Evolutionary conservation across 2,888 invertebrate genomes (phyloP).

Genomic region (Philereme transversata): DNA sequence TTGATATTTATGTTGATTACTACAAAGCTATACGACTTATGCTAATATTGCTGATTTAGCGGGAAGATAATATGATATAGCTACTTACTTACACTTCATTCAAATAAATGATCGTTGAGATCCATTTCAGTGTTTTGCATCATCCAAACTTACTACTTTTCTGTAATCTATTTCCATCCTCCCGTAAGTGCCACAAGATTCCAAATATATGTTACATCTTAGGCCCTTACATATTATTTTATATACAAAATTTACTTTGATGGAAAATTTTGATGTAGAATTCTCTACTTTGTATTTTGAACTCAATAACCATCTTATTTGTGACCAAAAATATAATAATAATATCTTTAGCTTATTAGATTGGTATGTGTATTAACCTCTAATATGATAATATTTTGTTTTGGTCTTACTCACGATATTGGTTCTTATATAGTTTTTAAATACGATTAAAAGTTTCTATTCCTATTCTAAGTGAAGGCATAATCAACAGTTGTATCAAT

Average conservation of each 20-base stretch:
- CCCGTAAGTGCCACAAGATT: slow-evolving; percentile 59
- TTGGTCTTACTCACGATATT: slow-evolving; percentile 37
- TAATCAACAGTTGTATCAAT: slow-evolving; percentile 58
- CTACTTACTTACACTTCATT: slow-evolving; percentile 9
- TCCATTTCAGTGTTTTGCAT: background rate
- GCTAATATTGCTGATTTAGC: slow-evolving; percentile 73
- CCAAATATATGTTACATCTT: slow-evolving; percentile 54
- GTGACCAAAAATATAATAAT: background rate
- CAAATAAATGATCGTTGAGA: background rate
- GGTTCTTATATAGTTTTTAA: slow-evolving; percentile 46
- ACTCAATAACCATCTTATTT: slow-evolving; percentile 4
- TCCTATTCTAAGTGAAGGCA: slow-evolving; percentile 52
- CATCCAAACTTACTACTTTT: background rate
- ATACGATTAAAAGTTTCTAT: slow-evolving; percentile 43
- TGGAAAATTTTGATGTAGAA: slow-evolving; percentile 20
- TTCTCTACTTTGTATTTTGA: slow-evolving; percentile 1
- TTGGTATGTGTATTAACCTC: slow-evolving; percentile 1
- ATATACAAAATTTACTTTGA: slow-evolving; percentile 22
- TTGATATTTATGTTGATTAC: slow-evolving; percentile 65
- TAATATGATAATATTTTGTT: slow-evolving; percentile 5
- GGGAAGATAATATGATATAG: slow-evolving; percentile 47
- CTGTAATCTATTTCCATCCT: background rate
- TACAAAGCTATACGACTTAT: slow-evolving; percentile 56
- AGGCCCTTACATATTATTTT: slow-evolving; percentile 56
- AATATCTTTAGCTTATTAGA: background rate